phyloP scores from a whole-genome alignment of 2,797 vertebrate genomes.

The Manis crassicaudata region DNA sequence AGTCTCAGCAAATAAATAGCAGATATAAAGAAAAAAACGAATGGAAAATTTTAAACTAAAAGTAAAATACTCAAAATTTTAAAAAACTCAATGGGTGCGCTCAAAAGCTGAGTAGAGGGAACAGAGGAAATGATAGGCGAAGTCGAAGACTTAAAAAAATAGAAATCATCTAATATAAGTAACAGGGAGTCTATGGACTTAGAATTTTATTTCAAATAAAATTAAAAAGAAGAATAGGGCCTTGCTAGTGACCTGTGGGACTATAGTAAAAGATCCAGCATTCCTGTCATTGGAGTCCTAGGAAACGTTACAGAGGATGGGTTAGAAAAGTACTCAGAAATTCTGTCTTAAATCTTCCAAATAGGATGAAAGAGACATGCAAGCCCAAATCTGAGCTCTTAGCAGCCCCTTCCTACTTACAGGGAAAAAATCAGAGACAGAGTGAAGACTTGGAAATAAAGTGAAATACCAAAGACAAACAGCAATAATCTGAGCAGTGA shows the following conservation, averaged over 20 bases:
- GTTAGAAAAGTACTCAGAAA: background rate
- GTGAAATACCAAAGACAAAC: no score
- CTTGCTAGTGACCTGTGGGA: background rate
- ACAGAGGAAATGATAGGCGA: background rate
- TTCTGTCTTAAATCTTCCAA: background rate
- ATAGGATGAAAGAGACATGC: background rate
- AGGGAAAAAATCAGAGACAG: no score
- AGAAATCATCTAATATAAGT: background rate
- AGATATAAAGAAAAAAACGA: background rate
- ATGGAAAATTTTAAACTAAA: background rate
- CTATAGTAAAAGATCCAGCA: background rate
- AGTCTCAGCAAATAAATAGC: background rate
- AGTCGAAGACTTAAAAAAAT: background rate
- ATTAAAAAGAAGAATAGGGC: background rate
- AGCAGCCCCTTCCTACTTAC: no score
- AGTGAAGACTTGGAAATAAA: no score
- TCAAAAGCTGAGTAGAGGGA: background rate
- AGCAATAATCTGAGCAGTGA: no score
- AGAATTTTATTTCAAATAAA: background rate
- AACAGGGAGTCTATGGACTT: background rate
- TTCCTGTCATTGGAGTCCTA: background rate
- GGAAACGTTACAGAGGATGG: background rate
- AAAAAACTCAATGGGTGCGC: background rate
- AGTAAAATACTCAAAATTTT: background rate
- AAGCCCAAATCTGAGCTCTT: no score